Conservation (phyloP, 2,113 vertebrate species). For the Corydoras sp. region DNA sequence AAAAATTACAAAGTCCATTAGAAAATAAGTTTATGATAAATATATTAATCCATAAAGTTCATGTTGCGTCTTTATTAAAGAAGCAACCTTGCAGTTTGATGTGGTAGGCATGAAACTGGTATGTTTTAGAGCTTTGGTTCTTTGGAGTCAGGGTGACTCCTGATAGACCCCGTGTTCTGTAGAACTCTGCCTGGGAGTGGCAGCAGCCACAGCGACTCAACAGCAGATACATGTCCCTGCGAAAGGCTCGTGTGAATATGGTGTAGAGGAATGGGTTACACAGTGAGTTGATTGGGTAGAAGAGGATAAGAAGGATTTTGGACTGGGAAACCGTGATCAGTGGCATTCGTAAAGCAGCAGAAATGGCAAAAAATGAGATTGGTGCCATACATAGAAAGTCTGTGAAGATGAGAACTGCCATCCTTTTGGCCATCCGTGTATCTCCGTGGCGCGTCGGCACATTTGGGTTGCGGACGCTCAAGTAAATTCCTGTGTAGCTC, state of each 20-base stretch:
- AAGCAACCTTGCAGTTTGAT: conserved; percentile 61
- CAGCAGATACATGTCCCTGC: conserved; percentile 75
- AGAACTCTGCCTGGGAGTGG: conserved; percentile 60
- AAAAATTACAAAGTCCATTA: too few relatives aligned
- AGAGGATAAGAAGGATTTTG: conserved; percentile 88
- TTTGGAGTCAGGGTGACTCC: conserved; percentile 50
- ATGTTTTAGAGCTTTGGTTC: conserved; percentile 36
- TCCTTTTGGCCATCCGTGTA: conserved; percentile 83
- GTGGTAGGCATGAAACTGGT: conserved; percentile 54
- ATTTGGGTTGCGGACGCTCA: conserved; percentile 77
- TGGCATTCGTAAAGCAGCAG: conserved; percentile 80
- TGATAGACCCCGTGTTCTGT: conserved; percentile 68
- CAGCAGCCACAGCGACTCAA: conserved; percentile 76
- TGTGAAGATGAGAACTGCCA: conserved; percentile 92
- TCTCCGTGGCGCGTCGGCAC: conserved; percentile 74
- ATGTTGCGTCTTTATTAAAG: conserved; percentile 57
- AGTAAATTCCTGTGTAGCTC: conserved; percentile 84
- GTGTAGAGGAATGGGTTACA: conserved; percentile 91
- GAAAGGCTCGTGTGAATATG: conserved; percentile 86
- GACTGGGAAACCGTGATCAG: conserved; percentile 90
- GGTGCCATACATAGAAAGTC: conserved; percentile 92
- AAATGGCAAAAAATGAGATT: conserved; percentile 92
- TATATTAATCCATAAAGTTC: conserved; percentile 21
- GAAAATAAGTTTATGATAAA: too few relatives aligned
- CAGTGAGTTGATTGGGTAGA: conserved; percentile 90